Percentiles rank a stretch among this genome's conserved stretches.
Evolutionary conservation across 1,140 invertebrate genomes (phyloP).

Genomic region (Drosophila ambigua): DNA sequence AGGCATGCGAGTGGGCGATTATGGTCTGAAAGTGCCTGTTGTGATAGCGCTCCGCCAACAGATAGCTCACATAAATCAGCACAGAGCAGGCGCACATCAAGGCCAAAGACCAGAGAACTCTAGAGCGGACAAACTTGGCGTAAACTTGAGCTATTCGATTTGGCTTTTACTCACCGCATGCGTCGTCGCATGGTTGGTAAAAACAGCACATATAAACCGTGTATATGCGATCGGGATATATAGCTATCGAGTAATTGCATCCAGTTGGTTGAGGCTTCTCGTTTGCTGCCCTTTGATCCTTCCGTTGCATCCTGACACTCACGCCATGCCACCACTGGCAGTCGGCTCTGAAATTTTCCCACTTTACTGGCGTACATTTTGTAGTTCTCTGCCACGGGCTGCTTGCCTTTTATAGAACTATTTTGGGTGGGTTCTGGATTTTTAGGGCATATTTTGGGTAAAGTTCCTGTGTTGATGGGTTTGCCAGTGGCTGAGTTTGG

Average conservation of each 20-base stretch:
- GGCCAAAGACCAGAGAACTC: slow-evolving; percentile 50
- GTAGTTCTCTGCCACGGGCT: not conserved
- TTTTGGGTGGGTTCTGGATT: not conserved
- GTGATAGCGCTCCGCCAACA: slow-evolving; percentile 50
- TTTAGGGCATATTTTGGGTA: not conserved
- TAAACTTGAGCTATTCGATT: no score
- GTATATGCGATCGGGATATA: slow-evolving; percentile 49
- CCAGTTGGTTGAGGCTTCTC: slow-evolving; percentile 17
- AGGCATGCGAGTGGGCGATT: slow-evolving; percentile 48
- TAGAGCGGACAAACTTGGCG: not conserved
- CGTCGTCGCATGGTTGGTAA: slow-evolving; percentile 56
- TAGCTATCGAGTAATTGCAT: slow-evolving; percentile 46
- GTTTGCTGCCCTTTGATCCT: not conserved
- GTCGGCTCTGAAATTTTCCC: slow-evolving; percentile 2
- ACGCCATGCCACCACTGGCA: slow-evolving; percentile 13
- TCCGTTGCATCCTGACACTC: not conserved
- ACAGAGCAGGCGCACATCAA: slow-evolving; percentile 40
- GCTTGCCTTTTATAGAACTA: slow-evolving; percentile 41
- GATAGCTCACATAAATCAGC: slow-evolving; percentile 55
- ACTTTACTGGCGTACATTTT: slow-evolving; percentile 37
- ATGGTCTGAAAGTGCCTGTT: slow-evolving; percentile 63
- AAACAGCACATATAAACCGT: slow-evolving; percentile 62
- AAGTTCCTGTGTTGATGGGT: not conserved
- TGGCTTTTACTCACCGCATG: slow-evolving; percentile 50
- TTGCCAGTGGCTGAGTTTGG: no score